Base-by-base conservation (phyloP, 2,888 invertebrate species). In the Leucophenga maculata region DNA sequence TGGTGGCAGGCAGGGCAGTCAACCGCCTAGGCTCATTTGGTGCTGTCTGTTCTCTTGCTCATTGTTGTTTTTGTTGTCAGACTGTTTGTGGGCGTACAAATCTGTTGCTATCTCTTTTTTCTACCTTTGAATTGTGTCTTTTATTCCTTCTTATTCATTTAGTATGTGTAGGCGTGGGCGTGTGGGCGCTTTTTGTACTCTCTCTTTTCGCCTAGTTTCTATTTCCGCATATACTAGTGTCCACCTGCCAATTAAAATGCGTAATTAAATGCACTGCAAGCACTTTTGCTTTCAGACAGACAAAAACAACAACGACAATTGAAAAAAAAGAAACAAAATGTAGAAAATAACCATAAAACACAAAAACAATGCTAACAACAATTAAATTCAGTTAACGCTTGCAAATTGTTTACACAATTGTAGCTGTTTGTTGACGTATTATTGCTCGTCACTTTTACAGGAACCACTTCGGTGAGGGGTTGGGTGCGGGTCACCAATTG, bases 341-440 rank as follows among this genome's bases (percentile, higher is more conserved):
- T 54, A 18, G 18, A 54, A 54, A 18, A 54, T 11, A 16, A 16
- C 32, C 18, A 16, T 39, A 39, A 26, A 22, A 26, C 16, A 57
- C 62, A 64, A 64, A 8, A 22, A 59, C 13, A 39, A 39, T 18
- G 14, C 26, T 6, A 39, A 48, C 13, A 64, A 46, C 13, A 46
- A 20, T 13, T 46, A 64, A 46, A 39, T 18, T 22, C 11, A 57
- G 13, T 22, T 26, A 22, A 32, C 32, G 22, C 26, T 64, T 48
- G 46, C 3, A 64, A 48, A 64, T 64, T 62, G 60, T 62, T 46
- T 64, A 48, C 22, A 64, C 62, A 64, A 64, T 46, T 64, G 46
- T 64, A n/a, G 26, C 13, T 46, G 8, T 39, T 39, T 39, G 9
- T 39, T 39, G 11, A 39, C 39, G 3, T 39, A 39, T 39, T 39